Base-by-base conservation (phyloP, 2,113 vertebrate species). In the Terrapene triunguis region DNA sequence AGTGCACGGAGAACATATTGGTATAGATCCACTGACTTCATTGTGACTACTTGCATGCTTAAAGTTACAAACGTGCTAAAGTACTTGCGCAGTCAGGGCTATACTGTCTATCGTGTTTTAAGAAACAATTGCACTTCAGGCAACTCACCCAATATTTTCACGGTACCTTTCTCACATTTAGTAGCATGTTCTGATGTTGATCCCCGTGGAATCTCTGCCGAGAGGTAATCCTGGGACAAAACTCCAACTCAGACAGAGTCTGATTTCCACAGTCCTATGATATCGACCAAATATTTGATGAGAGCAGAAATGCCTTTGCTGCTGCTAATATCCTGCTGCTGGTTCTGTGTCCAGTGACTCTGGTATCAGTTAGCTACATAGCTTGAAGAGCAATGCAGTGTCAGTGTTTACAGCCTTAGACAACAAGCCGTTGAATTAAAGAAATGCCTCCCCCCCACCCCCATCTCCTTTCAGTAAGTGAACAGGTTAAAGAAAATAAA, bases 231-330 rank as follows among this genome's bases (percentile, higher is more conserved):
- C 81, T 72, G 42, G 65, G 65, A 80, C 48, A 76, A 83, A 85
- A 32, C 22, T 24, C 0, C 1, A 59, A 44, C 0, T 0, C 0
- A 1, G 57, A 72, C 92, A 47, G 1, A 51, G 24, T 57, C 76
- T 4, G 0, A 14, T 84, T 79, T 59, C 80, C 76, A 48, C 54
- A 44, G 74, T 47, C 42, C 12, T 7, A 2, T 42, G 78, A 69
- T 14, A 27, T 19, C 0, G 0, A 59, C 32, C 32, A 10, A n/a
- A 10, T 19, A 22, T 0, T 5, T 50, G 51, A 53, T 29, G 24
- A 1, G 47, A n/a, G 59, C 32, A 93, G 83, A 27, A 83, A 17
- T 11, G 85, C 74, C 57, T 76, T 54, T 32, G 48, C 80, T 3
- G 80, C 80, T 81, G 89, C 89, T 92, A 86, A 80, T 44, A 62